Conservation (phyloP, 2,797 vertebrate species). For the Leuciscus waleckii region DNA sequence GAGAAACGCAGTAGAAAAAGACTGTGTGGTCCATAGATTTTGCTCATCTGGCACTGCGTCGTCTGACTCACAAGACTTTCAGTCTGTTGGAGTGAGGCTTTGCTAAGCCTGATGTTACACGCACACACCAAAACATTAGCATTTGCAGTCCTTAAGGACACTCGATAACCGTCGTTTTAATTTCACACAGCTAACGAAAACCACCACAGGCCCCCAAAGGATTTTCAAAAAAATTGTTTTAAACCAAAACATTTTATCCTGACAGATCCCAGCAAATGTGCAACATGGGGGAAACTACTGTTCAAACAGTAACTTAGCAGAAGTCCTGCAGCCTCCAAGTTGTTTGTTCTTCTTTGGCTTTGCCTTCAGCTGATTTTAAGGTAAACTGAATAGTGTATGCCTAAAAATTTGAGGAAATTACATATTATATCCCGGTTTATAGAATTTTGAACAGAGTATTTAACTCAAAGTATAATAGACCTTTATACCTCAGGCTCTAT, state of each 20-base stretch:
- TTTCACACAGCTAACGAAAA: constrained; percentile 36
- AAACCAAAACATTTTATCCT: constrained; percentile 14
- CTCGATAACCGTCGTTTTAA: constrained; percentile 41
- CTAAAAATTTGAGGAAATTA: background rate
- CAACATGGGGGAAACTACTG: constrained; percentile 36
- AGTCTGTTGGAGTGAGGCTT: constrained; percentile 68
- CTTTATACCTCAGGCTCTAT: constrained; percentile 1
- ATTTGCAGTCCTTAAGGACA: constrained; percentile 43
- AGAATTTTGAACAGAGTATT: background rate
- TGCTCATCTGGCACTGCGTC: constrained; percentile 50
- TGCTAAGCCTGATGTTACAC: constrained; percentile 68
- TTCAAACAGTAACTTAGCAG: constrained; percentile 30
- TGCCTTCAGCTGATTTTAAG: background rate
- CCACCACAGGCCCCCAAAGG: constrained; percentile 13
- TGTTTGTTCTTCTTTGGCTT: constrained; percentile 19
- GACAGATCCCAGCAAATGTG: constrained; percentile 24
- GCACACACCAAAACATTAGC: constrained; percentile 53
- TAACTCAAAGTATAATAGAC: background rate
- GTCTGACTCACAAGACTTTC: constrained; percentile 60
- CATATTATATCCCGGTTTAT: background rate
- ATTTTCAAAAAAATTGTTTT: constrained; percentile 12
- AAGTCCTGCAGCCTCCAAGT: background rate
- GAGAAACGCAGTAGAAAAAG: constrained; percentile 16
- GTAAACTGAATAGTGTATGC: background rate
- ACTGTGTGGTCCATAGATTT: constrained; percentile 44